These are phyloP conservation scores for Corythornis cristatus DNA, from an alignment of 2,113 vertebrate genomes.

Conservation along the genomic window DNA sequence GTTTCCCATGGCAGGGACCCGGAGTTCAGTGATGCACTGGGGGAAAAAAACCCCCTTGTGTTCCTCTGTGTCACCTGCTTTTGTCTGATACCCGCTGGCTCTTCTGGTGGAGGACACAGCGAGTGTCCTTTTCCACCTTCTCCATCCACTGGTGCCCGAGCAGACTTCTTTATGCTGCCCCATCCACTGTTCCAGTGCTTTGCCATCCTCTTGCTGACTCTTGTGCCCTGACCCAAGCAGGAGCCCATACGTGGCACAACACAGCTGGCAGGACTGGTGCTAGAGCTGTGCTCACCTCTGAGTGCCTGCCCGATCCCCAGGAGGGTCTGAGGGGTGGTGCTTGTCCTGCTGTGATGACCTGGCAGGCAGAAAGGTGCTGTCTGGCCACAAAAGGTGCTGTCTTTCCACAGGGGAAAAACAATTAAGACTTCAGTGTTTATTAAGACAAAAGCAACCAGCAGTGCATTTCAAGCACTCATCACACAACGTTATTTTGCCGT, in stretches of 20 bases:
- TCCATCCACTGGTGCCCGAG: not conserved
- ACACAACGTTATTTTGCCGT: conserved; percentile 22
- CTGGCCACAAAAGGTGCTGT: not conserved
- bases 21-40: accelerated
- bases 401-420: not conserved
- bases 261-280: not conserved
- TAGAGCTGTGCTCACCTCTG: not conserved
- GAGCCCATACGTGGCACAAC: not conserved
- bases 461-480: conserved; percentile 42
- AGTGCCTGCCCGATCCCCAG: accelerated
- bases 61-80: not conserved
- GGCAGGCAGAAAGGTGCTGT: conserved; percentile 5
- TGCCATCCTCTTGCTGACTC: not conserved
- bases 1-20: not conserved
- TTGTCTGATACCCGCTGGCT: not conserved
- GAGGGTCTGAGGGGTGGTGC: not conserved
- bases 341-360: not conserved
- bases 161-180: not conserved
- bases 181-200: accelerated
- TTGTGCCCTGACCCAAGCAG: not conserved
- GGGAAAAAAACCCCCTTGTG: not conserved
- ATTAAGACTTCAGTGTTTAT: conserved; percentile 49
- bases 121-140: not conserved
- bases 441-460: conserved; percentile 51
- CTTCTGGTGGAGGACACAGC: not conserved